Conservation (phyloP, 2,113 vertebrate genomes). For the Brachirus orientalis region DNA sequence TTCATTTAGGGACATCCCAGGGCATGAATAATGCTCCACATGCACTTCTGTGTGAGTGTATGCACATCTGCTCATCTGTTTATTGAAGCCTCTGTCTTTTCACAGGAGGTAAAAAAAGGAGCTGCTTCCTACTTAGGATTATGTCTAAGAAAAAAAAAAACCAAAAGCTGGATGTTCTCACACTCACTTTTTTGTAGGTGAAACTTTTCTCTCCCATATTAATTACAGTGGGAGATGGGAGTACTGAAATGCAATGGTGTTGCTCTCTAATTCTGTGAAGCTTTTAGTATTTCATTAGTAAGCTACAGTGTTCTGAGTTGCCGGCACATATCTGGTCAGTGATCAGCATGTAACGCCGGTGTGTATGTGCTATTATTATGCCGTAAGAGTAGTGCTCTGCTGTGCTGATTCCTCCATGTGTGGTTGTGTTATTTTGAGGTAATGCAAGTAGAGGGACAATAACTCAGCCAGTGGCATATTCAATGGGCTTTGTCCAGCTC, state of each 20-base stretch:
- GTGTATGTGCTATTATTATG: constrained; percentile 10
- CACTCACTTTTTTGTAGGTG: constrained; percentile 5
- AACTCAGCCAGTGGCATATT: too few species aligned
- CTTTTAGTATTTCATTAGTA: constrained; percentile 7
- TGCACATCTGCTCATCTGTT: constrained; percentile 35
- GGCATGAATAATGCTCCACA: constrained; percentile 60
- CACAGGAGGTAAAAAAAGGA: constrained; percentile 12
- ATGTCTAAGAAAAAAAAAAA: constrained; percentile 6
- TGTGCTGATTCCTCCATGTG: constrained; percentile 28
- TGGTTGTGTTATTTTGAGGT: constrained; percentile 17
- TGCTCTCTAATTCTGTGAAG: constrained; percentile 5
- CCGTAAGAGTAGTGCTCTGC: constrained; percentile 3
- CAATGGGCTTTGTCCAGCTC: too few species aligned
- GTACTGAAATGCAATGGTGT: constrained; percentile 2
- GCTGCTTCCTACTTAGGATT: background rate
- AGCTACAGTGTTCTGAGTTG: constrained; percentile 17
- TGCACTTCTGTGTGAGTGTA: constrained; percentile 18
- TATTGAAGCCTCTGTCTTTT: constrained; percentile 21
- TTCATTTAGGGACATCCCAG: constrained; percentile 59
- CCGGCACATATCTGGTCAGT: constrained; percentile 13
- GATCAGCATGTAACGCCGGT: constrained; percentile 4
- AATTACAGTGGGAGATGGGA: background rate
- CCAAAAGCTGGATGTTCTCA: background rate
- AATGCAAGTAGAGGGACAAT: constrained; percentile 4
- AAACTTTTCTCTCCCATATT: constrained; percentile 2